Evolutionary conservation across 2,888 invertebrate species (phyloP).

Genomic region (Norana najaformis): DNA sequence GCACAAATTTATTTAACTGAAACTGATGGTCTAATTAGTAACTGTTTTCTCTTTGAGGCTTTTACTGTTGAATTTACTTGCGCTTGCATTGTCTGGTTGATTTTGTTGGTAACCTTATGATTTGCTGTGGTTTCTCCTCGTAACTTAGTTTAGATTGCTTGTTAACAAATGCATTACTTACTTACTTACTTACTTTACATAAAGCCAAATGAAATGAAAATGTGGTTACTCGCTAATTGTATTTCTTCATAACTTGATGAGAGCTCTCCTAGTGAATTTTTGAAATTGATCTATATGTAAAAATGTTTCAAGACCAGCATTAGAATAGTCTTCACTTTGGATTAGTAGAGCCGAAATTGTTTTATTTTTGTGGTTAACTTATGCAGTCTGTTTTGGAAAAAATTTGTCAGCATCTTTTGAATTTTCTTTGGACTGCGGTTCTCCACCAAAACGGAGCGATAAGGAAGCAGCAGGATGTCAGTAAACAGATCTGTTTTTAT

Average conservation of each 20-base stretch:
- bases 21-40: neutral
- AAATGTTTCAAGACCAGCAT: too few species aligned
- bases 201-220: neutral
- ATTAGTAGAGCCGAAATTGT: neutral
- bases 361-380: too few species aligned
- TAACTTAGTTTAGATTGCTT: neutral
- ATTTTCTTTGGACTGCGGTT: neutral
- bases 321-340: neutral
- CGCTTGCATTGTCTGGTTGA: neutral
- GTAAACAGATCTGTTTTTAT: neutral
- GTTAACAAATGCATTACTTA: too few species aligned
- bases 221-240: neutral
- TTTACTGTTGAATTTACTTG: neutral
- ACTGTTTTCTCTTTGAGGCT: neutral
- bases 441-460: neutral
- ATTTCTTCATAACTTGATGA: neutral
- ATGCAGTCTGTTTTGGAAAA: neutral
- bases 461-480: neutral
- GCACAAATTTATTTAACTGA: neutral
- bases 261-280: neutral
- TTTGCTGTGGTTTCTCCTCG: neutral
- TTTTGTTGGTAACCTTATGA: neutral
- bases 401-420: neutral
- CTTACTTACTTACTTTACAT: too few species aligned
- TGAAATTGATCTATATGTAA: neutral